Evolutionary conservation across 1,140 invertebrate species (phyloP).

Genomic region (Trichonephila clavata): DNA sequence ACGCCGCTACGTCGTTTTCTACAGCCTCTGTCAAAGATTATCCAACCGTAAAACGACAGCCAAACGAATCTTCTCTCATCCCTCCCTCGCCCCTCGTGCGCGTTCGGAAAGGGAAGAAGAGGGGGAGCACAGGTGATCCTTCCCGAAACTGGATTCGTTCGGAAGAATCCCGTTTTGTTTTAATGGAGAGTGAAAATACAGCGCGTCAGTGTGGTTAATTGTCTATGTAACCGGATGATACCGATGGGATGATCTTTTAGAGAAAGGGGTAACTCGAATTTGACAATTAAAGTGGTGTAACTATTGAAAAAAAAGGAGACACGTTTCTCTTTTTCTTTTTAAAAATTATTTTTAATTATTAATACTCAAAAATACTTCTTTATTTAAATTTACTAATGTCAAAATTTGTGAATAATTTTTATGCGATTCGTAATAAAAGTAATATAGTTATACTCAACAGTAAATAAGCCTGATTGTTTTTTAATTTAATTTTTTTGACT

Average conservation of each 20-base stretch:
- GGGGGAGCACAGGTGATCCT: neutral
- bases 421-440: no score
- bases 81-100: neutral
- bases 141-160: neutral
- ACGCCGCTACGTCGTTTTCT: slow-evolving; percentile 64
- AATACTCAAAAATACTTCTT: no score
- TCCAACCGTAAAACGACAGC: slow-evolving; percentile 73
- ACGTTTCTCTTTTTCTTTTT: no score
- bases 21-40: slow-evolving; percentile 62
- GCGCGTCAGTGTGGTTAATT: neutral
- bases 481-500: no score
- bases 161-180: neutral
- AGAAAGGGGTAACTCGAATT: neutral
- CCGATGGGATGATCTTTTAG: neutral
- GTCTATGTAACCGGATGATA: neutral
- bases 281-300: neutral
- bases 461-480: no score
- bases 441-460: no score
- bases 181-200: slow-evolving; percentile 20
- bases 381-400: no score
- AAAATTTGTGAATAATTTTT: no score
- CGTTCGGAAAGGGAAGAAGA: neutral
- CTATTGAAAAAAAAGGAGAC: neutral
- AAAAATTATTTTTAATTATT: no score
- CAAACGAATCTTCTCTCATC: slow-evolving; percentile 40